Evolutionary conservation across 2,113 vertebrate genomes (phyloP).

Genomic region (Gila orcuttii): DNA sequence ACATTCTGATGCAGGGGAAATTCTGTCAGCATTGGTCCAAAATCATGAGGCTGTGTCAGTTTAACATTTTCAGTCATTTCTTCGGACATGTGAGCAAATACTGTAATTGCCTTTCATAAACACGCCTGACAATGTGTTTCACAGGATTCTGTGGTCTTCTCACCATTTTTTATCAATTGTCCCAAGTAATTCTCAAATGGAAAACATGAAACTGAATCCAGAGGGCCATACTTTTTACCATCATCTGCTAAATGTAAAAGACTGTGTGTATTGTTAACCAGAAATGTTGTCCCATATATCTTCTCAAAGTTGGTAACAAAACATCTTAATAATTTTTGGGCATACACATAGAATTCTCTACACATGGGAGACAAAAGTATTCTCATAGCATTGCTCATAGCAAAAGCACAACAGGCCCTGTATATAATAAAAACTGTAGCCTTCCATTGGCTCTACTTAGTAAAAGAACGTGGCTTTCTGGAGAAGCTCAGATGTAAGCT

Average conservation of each 20-base stretch:
- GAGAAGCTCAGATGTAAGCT: neutral
- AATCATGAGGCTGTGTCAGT: neutral
- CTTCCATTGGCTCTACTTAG: neutral
- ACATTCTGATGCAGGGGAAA: neutral
- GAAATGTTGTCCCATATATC: conserved; percentile 40
- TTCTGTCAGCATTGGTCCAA: neutral
- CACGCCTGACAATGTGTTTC: conserved; percentile 33
- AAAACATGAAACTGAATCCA: conserved; percentile 22
- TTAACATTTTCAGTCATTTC: neutral
- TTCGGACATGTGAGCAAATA: neutral
- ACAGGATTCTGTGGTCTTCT: conserved; percentile 22
- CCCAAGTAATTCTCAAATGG: conserved; percentile 35
- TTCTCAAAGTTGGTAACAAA: conserved; percentile 42
- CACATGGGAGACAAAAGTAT: conserved; percentile 37
- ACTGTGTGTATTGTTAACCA: conserved; percentile 43
- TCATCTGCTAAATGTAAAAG: conserved; percentile 40
- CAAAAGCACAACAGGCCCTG: conserved; percentile 19
- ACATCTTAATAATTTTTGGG: conserved; percentile 27
- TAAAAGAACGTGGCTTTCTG: neutral
- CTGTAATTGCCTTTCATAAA: conserved; percentile 41
- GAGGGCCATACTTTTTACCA: conserved; percentile 1
- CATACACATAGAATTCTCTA: conserved; percentile 30
- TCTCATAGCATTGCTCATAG: conserved; percentile 33
- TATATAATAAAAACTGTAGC: conserved; percentile 5
- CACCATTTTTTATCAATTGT: conserved; percentile 29